phyloP scores from a whole-genome alignment of 2,113 vertebrate species.

The Dolichotis patagonum region DNA sequence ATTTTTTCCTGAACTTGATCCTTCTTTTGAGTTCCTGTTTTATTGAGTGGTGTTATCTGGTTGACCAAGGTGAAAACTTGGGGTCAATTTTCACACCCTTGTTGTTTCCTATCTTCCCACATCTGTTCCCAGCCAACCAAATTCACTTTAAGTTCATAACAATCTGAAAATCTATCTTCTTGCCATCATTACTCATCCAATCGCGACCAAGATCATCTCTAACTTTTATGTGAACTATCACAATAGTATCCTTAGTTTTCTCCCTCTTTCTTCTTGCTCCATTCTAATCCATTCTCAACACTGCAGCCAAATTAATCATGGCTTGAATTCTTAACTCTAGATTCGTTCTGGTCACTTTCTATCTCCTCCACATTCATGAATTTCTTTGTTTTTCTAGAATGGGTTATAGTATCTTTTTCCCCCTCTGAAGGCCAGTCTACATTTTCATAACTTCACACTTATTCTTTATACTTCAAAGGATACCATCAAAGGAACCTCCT shows the following conservation, averaged over 20 bases:
- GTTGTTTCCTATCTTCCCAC: neutral
- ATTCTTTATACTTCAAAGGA: neutral
- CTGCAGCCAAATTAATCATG: neutral
- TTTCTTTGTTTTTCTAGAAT: neutral
- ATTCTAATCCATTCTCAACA: neutral
- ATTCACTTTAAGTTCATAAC: neutral
- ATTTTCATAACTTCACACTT: neutral
- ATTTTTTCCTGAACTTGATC: neutral
- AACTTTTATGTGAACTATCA: neutral
- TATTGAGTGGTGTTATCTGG: neutral
- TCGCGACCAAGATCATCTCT: neutral
- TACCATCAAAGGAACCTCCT: neutral
- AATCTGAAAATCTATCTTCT: neutral
- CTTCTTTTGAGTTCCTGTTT: neutral
- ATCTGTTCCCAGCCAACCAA: neutral
- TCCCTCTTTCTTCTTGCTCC: neutral
- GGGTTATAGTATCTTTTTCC: neutral
- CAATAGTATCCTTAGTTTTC: neutral
- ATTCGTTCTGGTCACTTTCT: neutral
- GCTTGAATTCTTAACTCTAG: neutral
- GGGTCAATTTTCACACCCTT: neutral
- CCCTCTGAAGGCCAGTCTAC: neutral
- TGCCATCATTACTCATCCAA: neutral
- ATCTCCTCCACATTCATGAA: neutral
- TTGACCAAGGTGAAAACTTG: neutral